A percentile compares a stretch with the other conserved stretches of the same genome.
These are phyloP conservation scores for Macaca fascicularis DNA, from an alignment of 2,113 vertebrate genomes.

Conservation along the genomic window T2T-MFA8v1.1 NC_088380.1:93179501-93180000, in stretches of 20 bases:
- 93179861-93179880: background rate
- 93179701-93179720: background rate
- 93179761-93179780: background rate
- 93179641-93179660: background rate
- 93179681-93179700: background rate
- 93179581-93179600: background rate
- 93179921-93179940: background rate
- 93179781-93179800: background rate
- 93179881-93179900: background rate
- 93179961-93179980: slow-evolving; percentile 4
- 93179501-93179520: background rate
- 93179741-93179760: background rate
- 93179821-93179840: background rate
- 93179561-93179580: background rate
- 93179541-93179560: background rate
- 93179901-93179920: background rate
- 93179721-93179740: background rate
- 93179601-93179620: background rate
- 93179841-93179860: background rate
- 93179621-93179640: background rate
- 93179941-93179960: background rate
- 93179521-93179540: background rate
- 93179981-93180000: background rate
- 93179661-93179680: background rate
- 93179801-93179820: background rate